Conservation (phyloP, 2,888 invertebrate genomes). For the Diarsia dahlii region DNA sequence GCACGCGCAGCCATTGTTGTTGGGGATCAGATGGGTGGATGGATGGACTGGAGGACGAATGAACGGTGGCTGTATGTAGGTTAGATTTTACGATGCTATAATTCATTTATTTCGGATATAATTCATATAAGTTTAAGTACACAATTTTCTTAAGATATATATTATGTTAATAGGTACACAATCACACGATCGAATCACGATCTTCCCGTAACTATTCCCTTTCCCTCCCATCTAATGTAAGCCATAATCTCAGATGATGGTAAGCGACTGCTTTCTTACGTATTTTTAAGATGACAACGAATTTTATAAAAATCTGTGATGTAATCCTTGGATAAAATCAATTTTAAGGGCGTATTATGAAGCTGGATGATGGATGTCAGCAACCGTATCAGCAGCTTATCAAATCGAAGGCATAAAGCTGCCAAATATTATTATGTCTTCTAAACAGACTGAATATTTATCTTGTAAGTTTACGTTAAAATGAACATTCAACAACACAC, state of each 20-base stretch:
- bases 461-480: neutral
- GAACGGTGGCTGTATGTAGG: conserved; percentile 40
- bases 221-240: neutral
- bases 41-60: conserved; percentile 13
- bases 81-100: conserved; percentile 3
- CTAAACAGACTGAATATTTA: neutral
- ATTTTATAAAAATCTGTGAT: neutral
- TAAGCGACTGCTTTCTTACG: neutral
- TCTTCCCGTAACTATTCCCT: too few relatives aligned
- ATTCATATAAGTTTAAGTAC: too few relatives aligned
- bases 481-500: too few relatives aligned
- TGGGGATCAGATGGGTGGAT: conserved; percentile 35
- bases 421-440: neutral
- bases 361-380: neutral
- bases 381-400: neutral
- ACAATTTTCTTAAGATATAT: too few relatives aligned
- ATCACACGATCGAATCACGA: too few relatives aligned
- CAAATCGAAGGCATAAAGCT: neutral
- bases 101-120: neutral
- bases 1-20: conserved; percentile 73
- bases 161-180: too few relatives aligned
- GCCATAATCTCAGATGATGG: neutral
- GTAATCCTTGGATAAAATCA: neutral
- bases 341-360: conserved; percentile 15
- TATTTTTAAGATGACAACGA: neutral